Percentiles rank a stretch among this genome's conserved stretches.
Conservation (phyloP, 2,113 vertebrate species). For the Lamprotornis superbus region DNA sequence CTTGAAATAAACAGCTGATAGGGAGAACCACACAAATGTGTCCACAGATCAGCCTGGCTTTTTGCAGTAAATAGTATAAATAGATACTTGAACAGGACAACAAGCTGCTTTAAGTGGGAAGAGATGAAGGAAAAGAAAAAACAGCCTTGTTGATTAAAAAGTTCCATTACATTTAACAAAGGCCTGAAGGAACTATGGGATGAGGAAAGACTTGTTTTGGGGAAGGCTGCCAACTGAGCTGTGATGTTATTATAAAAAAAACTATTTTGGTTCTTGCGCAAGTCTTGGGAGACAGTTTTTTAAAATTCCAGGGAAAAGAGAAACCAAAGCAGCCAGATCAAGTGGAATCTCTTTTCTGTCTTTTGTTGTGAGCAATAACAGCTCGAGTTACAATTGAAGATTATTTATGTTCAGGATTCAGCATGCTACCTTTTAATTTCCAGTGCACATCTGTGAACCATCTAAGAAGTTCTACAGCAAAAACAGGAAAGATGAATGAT, state of each 20-base stretch:
- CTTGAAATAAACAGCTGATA: not conserved
- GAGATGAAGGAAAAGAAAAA: not conserved
- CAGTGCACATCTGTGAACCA: conserved; percentile 45
- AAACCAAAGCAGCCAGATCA: not conserved
- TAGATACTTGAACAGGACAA: not conserved
- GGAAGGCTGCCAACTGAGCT: conserved; percentile 4
- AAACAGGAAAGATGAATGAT: conserved; percentile 46
- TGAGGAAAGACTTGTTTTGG: conserved; percentile 22
- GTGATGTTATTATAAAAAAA: conserved; percentile 36
- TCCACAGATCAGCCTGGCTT: not conserved
- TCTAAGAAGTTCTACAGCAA: conserved; percentile 40
- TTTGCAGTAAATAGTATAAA: not conserved
- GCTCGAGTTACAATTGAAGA: not conserved
- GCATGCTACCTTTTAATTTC: conserved; percentile 17
- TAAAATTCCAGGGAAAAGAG: conserved; percentile 7
- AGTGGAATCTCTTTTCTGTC: not conserved
- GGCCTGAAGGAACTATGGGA: not conserved
- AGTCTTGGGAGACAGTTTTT: not conserved
- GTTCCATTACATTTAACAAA: not conserved
- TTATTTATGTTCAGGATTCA: not conserved
- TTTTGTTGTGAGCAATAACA: not conserved
- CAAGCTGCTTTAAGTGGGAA: not conserved
- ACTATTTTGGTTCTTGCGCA: not conserved
- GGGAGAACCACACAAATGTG: not conserved
- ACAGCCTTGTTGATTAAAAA: not conserved